A percentile compares a stretch with the other conserved stretches of the same genome.
Evolutionary conservation across 2,113 vertebrate genomes (phyloP).

Genomic region (Lota lota): DNA sequence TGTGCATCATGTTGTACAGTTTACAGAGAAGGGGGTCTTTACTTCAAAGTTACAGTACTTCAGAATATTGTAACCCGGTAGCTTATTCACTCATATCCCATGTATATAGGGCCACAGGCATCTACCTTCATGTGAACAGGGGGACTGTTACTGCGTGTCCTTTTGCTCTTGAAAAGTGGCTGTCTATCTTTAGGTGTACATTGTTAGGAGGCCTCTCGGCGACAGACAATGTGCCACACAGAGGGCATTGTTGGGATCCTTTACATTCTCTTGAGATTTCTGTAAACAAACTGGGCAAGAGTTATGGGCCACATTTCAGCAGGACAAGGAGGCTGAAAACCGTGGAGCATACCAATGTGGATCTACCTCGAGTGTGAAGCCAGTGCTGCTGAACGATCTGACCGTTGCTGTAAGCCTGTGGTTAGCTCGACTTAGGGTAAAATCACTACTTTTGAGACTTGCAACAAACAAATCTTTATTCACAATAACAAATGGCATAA

Average conservation of each 20-base stretch:
- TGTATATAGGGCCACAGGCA: no score
- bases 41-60: no score
- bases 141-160: neutral
- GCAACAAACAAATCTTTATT: no score
- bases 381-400: slow-evolving; percentile 20
- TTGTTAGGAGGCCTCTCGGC: slow-evolving; percentile 62
- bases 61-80: no score
- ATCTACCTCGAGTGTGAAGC: slow-evolving; percentile 19
- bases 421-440: neutral
- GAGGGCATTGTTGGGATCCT: slow-evolving; percentile 51
- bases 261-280: slow-evolving; percentile 61
- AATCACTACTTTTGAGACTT: no score
- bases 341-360: neutral
- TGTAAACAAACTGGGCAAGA: slow-evolving; percentile 56
- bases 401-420: neutral
- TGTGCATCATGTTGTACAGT: no score
- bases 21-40: no score
- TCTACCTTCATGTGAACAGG: no score
- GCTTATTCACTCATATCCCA: no score
- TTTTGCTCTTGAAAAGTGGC: slow-evolving; percentile 36
- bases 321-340: slow-evolving; percentile 44
- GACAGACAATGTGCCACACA: slow-evolving; percentile 27
- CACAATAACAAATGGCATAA: no score
- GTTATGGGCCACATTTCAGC: slow-evolving; percentile 58
- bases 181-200: slow-evolving; percentile 52